Conservation (phyloP, 2,888 invertebrate species). For the Nineta flava region DNA sequence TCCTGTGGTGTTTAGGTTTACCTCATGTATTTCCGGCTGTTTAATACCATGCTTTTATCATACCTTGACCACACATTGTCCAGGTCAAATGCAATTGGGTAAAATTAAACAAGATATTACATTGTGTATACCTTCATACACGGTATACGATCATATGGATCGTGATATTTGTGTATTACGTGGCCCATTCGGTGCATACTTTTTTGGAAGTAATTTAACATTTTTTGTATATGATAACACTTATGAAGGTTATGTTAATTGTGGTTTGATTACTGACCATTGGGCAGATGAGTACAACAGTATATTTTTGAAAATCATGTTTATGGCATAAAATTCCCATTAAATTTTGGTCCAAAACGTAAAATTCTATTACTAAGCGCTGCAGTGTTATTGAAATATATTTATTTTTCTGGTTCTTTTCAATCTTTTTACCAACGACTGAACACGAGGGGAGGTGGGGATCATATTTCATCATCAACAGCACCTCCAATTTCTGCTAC, state of each 20-base stretch:
- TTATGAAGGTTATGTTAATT: not conserved
- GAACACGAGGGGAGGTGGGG: too few relatives aligned
- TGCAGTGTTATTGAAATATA: not conserved
- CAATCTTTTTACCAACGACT: too few relatives aligned
- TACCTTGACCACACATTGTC: not conserved
- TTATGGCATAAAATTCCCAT: not conserved
- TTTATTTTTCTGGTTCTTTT: not conserved
- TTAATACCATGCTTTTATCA: not conserved
- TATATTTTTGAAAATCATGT: not conserved
- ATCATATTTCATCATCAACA: not conserved
- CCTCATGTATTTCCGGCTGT: not conserved
- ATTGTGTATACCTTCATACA: not conserved
- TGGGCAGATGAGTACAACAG: not conserved
- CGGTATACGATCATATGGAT: not conserved
- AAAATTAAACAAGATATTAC: not conserved
- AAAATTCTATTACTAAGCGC: conserved; percentile 1
- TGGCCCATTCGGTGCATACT: not conserved
- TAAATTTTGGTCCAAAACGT: not conserved
- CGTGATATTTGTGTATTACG: not conserved
- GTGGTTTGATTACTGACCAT: not conserved
- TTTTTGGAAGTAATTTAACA: not conserved
- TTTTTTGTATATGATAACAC: not conserved
- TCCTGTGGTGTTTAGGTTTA: not conserved
- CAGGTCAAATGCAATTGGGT: not conserved
- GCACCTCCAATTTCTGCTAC: not conserved